Base-by-base conservation (phyloP, 2,113 vertebrate species). In the Dipodomys spectabilis region DNA sequence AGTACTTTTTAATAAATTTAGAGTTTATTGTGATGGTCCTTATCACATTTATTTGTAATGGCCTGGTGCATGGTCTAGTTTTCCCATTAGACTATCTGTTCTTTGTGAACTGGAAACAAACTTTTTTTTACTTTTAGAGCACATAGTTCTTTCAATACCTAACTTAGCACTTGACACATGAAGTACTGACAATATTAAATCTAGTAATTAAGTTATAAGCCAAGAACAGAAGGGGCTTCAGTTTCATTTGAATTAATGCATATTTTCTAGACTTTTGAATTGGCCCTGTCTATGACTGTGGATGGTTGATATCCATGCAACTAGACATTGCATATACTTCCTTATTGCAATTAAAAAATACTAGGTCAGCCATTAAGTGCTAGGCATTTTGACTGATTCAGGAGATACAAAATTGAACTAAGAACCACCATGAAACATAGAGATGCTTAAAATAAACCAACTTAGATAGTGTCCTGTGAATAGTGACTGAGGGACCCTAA, bases 211-310 rank as follows among this genome's bases (percentile, higher is more conserved):
- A 92, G 32, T 22, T 15, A 82, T 0, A 35, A 0, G 0, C 25
- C 83, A 49, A 39, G 23, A 39, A 71, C 0, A 4, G 73, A 35
- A 71, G 22, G 84, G 27, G 12, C 6, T 77, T 32, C 10, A 65
- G 19, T 39, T 90, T 27, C 65, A 6, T 78, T 13, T 68, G 53
- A 84, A 92, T 92, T 28, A 88, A 32, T 83, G 9, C 73, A 30
- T 0, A 9, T 64, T 82, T 82, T 79, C 67, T 4, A 30, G 20
- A 23, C 92, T 28, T 73, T 81, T 72, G 13, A 62, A 32, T 0
- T 3, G 86, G 27, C 1, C 0, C 0, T 1, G 69, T 62, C 6
- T 75, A 12, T 73, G 2, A 0, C 79, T 0, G 0, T 6, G n/a
- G 22, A 69, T 83, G 32, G 62, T 1, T 69, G 28, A 65, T 90